Base-by-base conservation (phyloP, 1,140 invertebrate species). In the Micrasema longulum region DNA sequence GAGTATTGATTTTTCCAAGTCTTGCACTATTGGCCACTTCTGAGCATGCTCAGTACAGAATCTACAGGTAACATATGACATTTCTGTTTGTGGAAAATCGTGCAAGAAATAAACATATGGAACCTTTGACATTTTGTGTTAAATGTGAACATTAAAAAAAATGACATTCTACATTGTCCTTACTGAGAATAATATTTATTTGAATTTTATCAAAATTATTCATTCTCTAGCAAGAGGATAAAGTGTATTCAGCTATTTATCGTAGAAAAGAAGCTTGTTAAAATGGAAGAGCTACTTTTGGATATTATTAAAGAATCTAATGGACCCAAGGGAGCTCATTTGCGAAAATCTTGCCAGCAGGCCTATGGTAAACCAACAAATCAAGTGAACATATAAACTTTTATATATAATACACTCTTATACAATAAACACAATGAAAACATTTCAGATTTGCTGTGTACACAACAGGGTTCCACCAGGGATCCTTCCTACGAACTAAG, bases 401-500 rank as follows among this genome's bases (percentile, higher is more conserved):
- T n/a, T n/a, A n/a, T n/a, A n/a, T n/a, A n/a, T n/a, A n/a, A n/a
- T n/a, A n/a, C n/a, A n/a, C n/a, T n/a, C n/a, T n/a, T n/a, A n/a
- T n/a, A n/a, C n/a, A n/a, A n/a, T n/a, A n/a, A n/a, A n/a, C n/a
- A n/a, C n/a, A n/a, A n/a, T n/a, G n/a, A n/a, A n/a, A 14, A 60
- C 63, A 53, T 66, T 71, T 69, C 77, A 97, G 95, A 95, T 84
- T 88, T 95, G 76, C 84, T 96, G 73, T 91, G 92, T 78, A 88
- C 91, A 73, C 93, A 95, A 84, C 91, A 93, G 80, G 90, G 90
- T 73, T 86, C 92, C 70, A 82, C 91, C 50, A 87, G 93, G 73
- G 92, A 91, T 80, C 91, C 94, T 14, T 92, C 93, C 26, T 90
- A 95, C 86, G 92, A 95, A 82, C 78, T 96, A 67, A 88, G 94